Conservation (phyloP, 2,113 vertebrate genomes). For the Cephalopholis sonnerati region DNA sequence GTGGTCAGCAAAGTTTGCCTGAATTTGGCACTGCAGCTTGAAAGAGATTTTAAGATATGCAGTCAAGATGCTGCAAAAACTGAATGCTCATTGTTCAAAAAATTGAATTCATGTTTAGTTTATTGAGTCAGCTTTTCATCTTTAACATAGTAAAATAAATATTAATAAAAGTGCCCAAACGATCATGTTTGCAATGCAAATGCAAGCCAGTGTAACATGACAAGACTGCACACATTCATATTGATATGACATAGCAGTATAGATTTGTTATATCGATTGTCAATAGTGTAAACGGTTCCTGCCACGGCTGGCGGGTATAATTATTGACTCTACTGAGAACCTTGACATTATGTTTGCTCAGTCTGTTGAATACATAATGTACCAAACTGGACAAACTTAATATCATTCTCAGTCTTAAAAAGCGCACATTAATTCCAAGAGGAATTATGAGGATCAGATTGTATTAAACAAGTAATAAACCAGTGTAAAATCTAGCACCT, state of each 20-base stretch:
- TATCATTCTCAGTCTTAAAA: conserved; percentile 15
- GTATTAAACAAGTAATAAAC: neutral
- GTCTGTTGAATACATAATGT: conserved; percentile 14
- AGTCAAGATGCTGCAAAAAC: conserved; percentile 8
- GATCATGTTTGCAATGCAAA: conserved; percentile 17
- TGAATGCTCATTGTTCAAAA: neutral
- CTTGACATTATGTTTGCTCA: conserved; percentile 45
- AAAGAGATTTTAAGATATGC: conserved; percentile 14
- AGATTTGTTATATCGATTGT: conserved; percentile 42
- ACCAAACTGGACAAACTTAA: neutral
- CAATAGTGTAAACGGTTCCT: conserved; percentile 29
- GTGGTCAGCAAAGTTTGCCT: conserved; percentile 26
- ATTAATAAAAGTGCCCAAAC: neutral
- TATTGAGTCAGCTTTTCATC: conserved; percentile 3
- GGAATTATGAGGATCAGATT: neutral
- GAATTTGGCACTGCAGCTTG: conserved; percentile 7
- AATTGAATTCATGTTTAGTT: conserved; percentile 25
- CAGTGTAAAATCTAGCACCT: conserved; percentile 52
- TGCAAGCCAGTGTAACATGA: neutral
- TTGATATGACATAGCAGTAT: conserved; percentile 13
- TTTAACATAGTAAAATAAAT: conserved; percentile 2
- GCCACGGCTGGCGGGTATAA: neutral
- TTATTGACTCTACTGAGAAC: conserved; percentile 35
- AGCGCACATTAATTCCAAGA: neutral
- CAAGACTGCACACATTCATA: neutral